Percentiles rank a stretch among this genome's conserved stretches.
phyloP scores from a whole-genome alignment of 2,797 vertebrate genomes.

The Anguilla pacifica region DNA sequence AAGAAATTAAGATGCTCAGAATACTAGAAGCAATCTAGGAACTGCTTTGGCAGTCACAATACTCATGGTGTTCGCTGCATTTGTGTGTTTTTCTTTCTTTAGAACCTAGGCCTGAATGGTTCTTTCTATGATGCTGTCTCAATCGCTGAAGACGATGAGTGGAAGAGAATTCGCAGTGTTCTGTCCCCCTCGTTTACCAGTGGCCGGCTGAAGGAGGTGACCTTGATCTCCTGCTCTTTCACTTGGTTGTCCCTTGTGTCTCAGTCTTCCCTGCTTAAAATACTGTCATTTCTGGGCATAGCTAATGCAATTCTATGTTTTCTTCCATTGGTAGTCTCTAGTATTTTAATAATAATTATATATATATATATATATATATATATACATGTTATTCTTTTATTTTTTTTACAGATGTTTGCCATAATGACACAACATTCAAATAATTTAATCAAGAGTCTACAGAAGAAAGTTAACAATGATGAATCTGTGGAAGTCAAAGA shows the following conservation, averaged over 20 bases:
- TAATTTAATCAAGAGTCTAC: conserved; percentile 61
- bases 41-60: neutral
- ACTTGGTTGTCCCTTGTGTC: neutral
- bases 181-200: conserved; percentile 55
- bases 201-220: conserved; percentile 60
- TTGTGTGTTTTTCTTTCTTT: neutral
- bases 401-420: conserved; percentile 69
- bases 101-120: conserved; percentile 33
- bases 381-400: neutral
- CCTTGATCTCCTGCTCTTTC: neutral
- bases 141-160: conserved; percentile 45
- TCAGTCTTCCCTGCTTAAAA: neutral
- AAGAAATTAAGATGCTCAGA: neutral
- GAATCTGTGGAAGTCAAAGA: conserved; percentile 63
- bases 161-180: conserved; percentile 59
- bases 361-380: no score
- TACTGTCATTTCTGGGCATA: neutral
- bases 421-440: conserved; percentile 70
- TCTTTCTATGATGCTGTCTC: conserved; percentile 52
- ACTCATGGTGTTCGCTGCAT: neutral
- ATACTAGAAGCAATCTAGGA: neutral
- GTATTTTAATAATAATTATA: no score
- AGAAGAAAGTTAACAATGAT: conserved; percentile 60
- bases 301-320: no score
- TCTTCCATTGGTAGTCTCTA: no score